Base-by-base conservation (phyloP, 2,113 vertebrate species). In the Aspidoscelis tigris region DNA sequence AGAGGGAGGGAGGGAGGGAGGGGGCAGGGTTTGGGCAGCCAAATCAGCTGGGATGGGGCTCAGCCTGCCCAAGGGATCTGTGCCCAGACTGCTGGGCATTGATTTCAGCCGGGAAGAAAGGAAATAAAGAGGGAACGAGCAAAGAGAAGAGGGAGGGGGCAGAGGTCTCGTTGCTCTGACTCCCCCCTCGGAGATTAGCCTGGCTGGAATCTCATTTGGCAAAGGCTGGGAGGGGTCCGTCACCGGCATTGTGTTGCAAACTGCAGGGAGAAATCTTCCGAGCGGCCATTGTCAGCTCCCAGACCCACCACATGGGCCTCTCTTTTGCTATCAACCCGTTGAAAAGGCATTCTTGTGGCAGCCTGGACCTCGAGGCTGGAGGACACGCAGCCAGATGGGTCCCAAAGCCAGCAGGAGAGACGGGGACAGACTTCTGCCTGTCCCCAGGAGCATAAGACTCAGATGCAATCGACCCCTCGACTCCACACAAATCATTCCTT, bases 181-280 rank as follows among this genome's bases (percentile, higher is more conserved):
- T 81, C 76, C 68, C 78, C 33, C 5, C 78, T 84, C 22, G 22
- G 84, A 80, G 72, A 85, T 77, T 83, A 81, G 89, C 41, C 76
- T 16, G 80, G 82, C 83, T 83, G 80, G 81, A 88, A 78, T 86
- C 82, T 87, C 79, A 68, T 78, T 86, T 44, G 71, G 73, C 86
- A 82, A 81, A 61, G 22, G 47, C 80, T 44, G 79, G 78, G 82
- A 72, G 80, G 81, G 55, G 64, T 44, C 73, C 78, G 14, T 16
- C 24, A n/a, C 20, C 53, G 76, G 71, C 43, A 77, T 82, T 84
- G 83, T 84, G 76, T 65, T 50, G 83, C 83, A 39, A 72, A 18
- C 83, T 5, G 68, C 76, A 5, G 76, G 83, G 76, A 78, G 76
- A 72, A 50, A 73, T 53, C 76, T 64, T 68, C 20, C 33, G 65